These are phyloP conservation scores for Luscinia luscinia DNA, from an alignment of 2,797 vertebrate species.

Conservation along the genomic window DNA sequence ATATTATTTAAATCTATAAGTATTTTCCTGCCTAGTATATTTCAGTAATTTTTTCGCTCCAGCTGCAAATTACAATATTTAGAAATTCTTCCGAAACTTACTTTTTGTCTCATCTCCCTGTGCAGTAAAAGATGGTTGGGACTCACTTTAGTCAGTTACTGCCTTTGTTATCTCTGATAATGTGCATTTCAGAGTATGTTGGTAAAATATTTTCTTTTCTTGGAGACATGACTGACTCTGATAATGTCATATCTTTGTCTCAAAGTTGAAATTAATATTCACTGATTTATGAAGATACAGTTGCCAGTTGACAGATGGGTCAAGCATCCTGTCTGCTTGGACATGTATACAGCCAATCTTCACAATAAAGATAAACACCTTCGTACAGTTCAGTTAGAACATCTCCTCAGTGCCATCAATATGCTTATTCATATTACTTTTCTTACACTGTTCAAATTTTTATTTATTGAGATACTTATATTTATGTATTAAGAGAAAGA, in stretches of 20 bases:
- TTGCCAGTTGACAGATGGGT: neutral
- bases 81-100: neutral
- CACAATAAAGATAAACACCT: neutral
- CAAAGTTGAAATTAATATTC: neutral
- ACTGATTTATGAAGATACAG: neutral
- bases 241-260: neutral
- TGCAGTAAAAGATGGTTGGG: neutral
- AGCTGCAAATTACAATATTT: neutral
- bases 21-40: neutral
- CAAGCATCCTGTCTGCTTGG: neutral
- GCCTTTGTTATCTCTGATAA: neutral
- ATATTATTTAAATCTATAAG: neutral
- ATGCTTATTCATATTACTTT: neutral
- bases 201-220: neutral
- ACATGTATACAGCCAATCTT: neutral
- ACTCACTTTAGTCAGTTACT: neutral
- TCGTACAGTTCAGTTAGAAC: neutral
- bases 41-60: neutral
- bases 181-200: neutral
- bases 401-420: neutral
- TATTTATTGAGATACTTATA: neutral
- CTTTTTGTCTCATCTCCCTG: neutral
- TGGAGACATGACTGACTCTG: neutral
- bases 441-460: neutral
- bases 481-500: neutral